phyloP scores from a whole-genome alignment of 1,140 invertebrate genomes.

The Galendromus occidentalis region DNA sequence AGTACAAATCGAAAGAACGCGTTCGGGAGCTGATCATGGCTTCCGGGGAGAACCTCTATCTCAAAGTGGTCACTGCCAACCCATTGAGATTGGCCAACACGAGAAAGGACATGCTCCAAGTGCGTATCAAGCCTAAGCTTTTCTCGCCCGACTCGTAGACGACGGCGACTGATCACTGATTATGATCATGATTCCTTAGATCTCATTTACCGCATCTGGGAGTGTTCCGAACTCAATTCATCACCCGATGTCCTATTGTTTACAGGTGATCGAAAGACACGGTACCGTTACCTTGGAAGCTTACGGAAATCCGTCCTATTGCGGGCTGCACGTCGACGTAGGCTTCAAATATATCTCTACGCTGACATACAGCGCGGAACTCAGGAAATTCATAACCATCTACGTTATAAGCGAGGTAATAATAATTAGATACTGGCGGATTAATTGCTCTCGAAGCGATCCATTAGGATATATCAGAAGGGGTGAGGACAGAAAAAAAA shows the following conservation, averaged over 20 bases:
- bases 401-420: constrained; percentile 5
- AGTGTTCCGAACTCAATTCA: no score
- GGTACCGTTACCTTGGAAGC: constrained; percentile 2
- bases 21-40: background rate
- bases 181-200: no score
- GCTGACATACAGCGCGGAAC: background rate
- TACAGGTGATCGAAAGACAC: background rate
- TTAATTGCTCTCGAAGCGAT: no score
- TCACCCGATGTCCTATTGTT: no score
- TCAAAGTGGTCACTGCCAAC: constrained; percentile 2
- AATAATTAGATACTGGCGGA: no score
- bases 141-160: no score
- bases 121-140: no score
- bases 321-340: background rate
- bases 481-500: no score
- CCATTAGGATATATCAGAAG: no score
- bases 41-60: background rate
- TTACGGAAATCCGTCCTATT: constrained; percentile 6
- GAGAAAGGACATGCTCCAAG: background rate
- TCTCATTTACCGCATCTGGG: no score
- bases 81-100: background rate
- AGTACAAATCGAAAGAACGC: background rate
- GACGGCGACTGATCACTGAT: no score
- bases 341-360: constrained; percentile 2
- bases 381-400: background rate